Conservation (phyloP, 2,113 vertebrate species). For the Notarius quadriscutis region DNA sequence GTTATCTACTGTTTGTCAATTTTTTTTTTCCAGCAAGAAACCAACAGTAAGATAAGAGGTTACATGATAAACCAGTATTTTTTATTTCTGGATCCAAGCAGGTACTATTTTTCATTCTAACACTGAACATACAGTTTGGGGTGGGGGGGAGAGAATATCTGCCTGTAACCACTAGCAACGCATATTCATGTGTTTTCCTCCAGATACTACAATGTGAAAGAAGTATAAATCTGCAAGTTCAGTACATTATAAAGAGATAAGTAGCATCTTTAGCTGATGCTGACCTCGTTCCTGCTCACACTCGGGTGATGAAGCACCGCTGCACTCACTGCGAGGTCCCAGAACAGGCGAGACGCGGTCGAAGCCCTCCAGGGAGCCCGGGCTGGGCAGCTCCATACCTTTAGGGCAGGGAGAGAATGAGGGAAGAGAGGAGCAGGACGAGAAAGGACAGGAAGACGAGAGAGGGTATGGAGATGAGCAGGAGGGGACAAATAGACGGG, state of each 20-base stretch:
- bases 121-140: background rate
- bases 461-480: constrained; percentile 49
- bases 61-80: background rate
- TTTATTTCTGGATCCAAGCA: background rate
- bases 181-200: background rate
- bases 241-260: background rate
- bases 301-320: constrained; percentile 94
- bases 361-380: constrained; percentile 78
- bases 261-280: too few relatives aligned
- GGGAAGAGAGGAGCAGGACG: constrained; percentile 51
- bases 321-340: constrained; percentile 93
- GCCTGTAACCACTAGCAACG: background rate
- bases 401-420: constrained; percentile 60
- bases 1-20: background rate
- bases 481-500: constrained; percentile 65
- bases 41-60: background rate
- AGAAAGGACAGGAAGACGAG: constrained; percentile 52
- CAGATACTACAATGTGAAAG: background rate
- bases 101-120: background rate
- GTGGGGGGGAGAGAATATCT: too few relatives aligned
- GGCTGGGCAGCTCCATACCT: constrained; percentile 78
- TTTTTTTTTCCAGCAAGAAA: background rate
- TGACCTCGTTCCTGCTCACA: constrained; percentile 92
- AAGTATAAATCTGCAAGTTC: background rate
- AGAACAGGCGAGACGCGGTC: constrained; percentile 81